Evolutionary conservation across 2,888 invertebrate species (phyloP).

Genomic region (Linyphia triangularis): DNA sequence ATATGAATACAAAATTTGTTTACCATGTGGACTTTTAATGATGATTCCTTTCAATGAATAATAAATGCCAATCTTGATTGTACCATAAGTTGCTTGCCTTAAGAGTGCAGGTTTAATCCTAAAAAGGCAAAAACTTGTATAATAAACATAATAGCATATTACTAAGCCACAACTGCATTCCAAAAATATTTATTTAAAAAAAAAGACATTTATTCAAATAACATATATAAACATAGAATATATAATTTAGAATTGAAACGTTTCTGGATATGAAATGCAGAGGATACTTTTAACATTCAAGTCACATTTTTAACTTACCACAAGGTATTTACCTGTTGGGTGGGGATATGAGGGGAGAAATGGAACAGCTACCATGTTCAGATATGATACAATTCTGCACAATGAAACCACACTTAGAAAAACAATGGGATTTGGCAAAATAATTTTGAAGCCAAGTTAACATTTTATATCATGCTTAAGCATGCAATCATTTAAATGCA

Average conservation of each 20-base stretch:
- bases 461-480: neutral
- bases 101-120: conserved; percentile 95
- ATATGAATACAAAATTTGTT: neutral
- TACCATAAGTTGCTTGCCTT: conserved; percentile 96
- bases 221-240: neutral
- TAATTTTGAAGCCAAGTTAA: neutral
- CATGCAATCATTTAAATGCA: neutral
- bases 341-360: conserved; percentile 18
- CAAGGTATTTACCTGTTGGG: conserved; percentile 39
- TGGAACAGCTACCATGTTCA: conserved; percentile 52
- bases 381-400: conserved; percentile 56
- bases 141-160: neutral
- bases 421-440: conserved; percentile 19
- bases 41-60: conserved; percentile 90
- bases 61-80: conserved; percentile 97
- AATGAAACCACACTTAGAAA: conserved; percentile 66
- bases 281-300: neutral
- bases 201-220: neutral
- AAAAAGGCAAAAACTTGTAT: conserved; percentile 5
- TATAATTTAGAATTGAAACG: neutral
- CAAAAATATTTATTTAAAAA: neutral
- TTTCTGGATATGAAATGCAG: neutral
- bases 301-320: conserved; percentile 51
- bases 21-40: conserved; percentile 81
- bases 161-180: neutral